These are phyloP conservation scores for Morone saxatilis DNA, from an alignment of 2,113 vertebrate genomes.

Conservation along the genomic window DNA sequence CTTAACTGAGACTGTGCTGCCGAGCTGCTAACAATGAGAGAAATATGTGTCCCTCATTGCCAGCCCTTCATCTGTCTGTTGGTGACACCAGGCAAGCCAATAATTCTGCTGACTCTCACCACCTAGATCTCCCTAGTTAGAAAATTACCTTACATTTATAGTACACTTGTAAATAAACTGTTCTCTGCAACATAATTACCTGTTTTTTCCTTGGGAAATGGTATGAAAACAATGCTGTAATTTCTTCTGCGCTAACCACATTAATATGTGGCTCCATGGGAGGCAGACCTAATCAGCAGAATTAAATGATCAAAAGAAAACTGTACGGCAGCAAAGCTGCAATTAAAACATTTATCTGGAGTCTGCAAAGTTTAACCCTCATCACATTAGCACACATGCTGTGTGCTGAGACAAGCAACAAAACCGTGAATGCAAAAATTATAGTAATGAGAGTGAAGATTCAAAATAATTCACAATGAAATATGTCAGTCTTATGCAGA, in stretches of 20 bases:
- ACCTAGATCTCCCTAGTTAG: neutral
- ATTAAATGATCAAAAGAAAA: constrained; percentile 45
- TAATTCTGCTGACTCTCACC: constrained; percentile 28
- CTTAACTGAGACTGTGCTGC: constrained; percentile 23
- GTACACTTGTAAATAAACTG: constrained; percentile 4
- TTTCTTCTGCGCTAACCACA: constrained; percentile 14
- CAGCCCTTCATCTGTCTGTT: constrained; percentile 22
- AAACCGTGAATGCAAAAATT: neutral
- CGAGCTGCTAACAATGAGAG: constrained; percentile 39
- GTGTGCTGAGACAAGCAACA: constrained; percentile 23
- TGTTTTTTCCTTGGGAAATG: neutral
- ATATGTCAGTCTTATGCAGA: constrained; percentile 38
- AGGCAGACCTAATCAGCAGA: constrained; percentile 40
- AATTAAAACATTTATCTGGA: constrained; percentile 53
- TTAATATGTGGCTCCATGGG: constrained; percentile 42
- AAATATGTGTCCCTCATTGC: constrained; percentile 34
- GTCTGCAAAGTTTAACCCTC: constrained; percentile 21
- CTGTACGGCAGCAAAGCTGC: constrained; percentile 27
- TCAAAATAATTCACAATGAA: constrained; percentile 32
- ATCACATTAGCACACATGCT: constrained; percentile 7
- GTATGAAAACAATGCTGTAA: constrained; percentile 28
- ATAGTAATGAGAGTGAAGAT: constrained; percentile 5
- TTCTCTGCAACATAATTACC: constrained; percentile 17
- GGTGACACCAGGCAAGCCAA: neutral
- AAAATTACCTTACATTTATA: constrained; percentile 30